phyloP scores from a whole-genome alignment of 2,113 vertebrate genomes.

The Myrmecobius fasciatus region DNA sequence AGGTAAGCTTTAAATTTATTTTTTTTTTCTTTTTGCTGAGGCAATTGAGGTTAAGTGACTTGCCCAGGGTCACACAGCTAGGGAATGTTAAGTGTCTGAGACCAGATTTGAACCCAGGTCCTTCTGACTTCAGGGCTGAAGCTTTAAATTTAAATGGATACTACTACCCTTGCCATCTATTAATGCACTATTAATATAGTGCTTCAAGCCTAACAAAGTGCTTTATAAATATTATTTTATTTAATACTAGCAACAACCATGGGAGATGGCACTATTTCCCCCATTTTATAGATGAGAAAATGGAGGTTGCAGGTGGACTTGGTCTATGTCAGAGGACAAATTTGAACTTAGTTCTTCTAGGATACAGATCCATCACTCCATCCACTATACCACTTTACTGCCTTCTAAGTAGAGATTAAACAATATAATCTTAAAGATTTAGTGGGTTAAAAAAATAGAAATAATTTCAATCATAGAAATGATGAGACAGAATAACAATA shows the following conservation, averaged over 20 bases:
- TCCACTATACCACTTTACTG: not conserved
- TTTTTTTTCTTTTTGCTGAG: too few species aligned
- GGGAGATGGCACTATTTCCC: not conserved
- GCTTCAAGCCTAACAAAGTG: not conserved
- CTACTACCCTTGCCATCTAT: not conserved
- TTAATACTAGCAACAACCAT: not conserved
- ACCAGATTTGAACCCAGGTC: too few species aligned
- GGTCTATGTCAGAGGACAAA: not conserved
- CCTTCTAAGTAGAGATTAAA: not conserved
- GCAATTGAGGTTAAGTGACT: too few species aligned
- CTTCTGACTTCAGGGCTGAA: too few species aligned
- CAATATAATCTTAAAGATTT: not conserved
- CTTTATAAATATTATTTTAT: not conserved
- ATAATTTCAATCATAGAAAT: not conserved
- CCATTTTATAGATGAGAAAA: not conserved
- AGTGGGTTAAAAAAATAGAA: not conserved
- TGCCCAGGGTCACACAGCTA: too few species aligned
- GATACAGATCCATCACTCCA: not conserved
- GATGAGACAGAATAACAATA: not conserved
- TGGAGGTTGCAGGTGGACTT: not conserved
- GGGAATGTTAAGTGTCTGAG: too few species aligned
- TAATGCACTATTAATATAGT: not conserved
- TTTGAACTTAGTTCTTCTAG: not conserved
- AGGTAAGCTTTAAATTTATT: too few species aligned
- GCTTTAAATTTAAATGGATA: not conserved